Base-by-base conservation (phyloP, 1,140 invertebrate genomes). In the Lepidurus couesii region DNA sequence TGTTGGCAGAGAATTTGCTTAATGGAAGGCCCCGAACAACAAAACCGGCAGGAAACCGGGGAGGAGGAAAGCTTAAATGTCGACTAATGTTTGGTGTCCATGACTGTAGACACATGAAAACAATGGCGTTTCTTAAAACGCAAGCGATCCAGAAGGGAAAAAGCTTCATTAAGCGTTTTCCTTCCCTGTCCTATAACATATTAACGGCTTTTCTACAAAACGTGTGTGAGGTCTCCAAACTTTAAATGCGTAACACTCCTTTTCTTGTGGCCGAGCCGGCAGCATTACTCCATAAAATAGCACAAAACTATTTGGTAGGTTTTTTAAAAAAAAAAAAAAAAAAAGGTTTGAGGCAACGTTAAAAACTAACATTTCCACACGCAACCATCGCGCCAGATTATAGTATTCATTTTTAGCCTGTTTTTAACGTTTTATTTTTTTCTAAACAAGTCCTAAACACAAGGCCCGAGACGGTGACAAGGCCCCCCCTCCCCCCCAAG, bases 1-100 rank as follows among this genome's bases (percentile, higher is more conserved):
- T 24, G 42, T 75, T 75, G 47, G 16, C 13, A 13, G 47, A 9
- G 75, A 44, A 74, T 73, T 8, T 16, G 47, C 11, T 43, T 24
- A 75, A 42, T n/a, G 74, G 26, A 44, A 34, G 42, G 74, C 44
- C 13, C 10, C 74, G 16, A 42, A 76, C 65, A n/a, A 73, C 65
- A 16, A 42, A 75, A 42, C 10, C 26, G 74, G 74, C 45, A 47
- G 45, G 45, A 47, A 11, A 65, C 53, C 53, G 53, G 53, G 34
- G 34, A 34, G 34, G 16, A 65, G 53, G 53, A 65, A 65, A 65
- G 16, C 53, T 65, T 13, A 65, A 65, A 65, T 65, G 53, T 65
- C 53, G 53, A 65, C 53, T 65, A 65, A 65, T 65, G 53, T 65
- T 65, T 65, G 53, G 53, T 65, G 21, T 65, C 53, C 53, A 65